These are phyloP conservation scores for Borostomias antarcticus DNA, from an alignment of 2,797 vertebrate genomes.

Conservation along the genomic window DNA sequence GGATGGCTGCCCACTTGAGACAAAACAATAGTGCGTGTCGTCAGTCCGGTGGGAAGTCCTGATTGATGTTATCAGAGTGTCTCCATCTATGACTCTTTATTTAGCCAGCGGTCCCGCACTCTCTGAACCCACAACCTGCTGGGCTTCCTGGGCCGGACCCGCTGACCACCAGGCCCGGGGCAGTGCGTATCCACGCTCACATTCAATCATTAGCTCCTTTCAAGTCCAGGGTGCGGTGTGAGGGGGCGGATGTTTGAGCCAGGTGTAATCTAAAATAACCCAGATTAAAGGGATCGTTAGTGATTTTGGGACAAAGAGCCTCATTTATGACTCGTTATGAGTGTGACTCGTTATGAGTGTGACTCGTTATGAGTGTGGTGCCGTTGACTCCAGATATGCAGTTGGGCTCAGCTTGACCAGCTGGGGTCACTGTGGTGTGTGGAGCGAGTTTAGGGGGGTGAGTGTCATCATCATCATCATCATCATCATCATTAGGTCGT, in stretches of 20 bases:
- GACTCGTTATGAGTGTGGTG: too few relatives aligned
- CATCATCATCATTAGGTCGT: too few relatives aligned
- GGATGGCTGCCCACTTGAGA: constrained; percentile 77
- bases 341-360: too few relatives aligned
- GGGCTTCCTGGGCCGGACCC: not conserved
- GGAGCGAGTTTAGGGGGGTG: too few relatives aligned
- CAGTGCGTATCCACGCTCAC: constrained; percentile 35
- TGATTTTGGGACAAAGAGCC: too few relatives aligned
- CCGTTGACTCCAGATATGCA: too few relatives aligned
- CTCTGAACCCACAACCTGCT: constrained; percentile 25
- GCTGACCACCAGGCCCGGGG: constrained; percentile 58
- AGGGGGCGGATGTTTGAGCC: constrained; percentile 51
- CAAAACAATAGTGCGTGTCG: constrained; percentile 74
- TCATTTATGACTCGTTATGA: too few relatives aligned
- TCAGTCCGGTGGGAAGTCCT: constrained; percentile 79
- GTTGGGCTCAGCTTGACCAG: too few relatives aligned
- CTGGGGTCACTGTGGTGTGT: too few relatives aligned
- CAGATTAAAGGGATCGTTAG: too few relatives aligned
- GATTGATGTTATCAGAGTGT: constrained; percentile 72
- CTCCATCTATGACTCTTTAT: constrained; percentile 71
- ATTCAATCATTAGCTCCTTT: constrained; percentile 39
- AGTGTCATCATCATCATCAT: too few relatives aligned
- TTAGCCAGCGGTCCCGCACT: constrained; percentile 62
- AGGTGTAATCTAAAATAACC: constrained; percentile 60
- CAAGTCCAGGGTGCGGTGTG: not conserved